Evolutionary conservation across 2,113 vertebrate genomes (phyloP).

Genomic region (Cheilinus undulatus): DNA sequence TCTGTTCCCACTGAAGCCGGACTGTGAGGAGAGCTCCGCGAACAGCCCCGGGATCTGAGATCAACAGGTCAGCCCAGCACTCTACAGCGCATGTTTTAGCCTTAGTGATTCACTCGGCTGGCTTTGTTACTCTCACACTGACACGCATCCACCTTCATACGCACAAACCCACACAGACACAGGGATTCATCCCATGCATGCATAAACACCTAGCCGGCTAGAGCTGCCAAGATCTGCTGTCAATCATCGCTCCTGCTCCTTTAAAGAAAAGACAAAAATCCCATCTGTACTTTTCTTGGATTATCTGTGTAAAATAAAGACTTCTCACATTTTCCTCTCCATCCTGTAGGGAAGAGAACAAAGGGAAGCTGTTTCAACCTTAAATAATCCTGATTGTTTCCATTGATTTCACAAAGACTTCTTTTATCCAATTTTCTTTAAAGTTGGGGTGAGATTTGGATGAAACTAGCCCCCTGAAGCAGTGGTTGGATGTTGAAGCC

Average conservation of each 20-base stretch:
- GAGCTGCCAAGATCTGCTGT: slow-evolving; percentile 57
- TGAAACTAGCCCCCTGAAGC: slow-evolving; percentile 13
- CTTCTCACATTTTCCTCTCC: not conserved
- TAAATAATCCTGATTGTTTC: slow-evolving; percentile 20
- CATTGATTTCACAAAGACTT: slow-evolving; percentile 1
- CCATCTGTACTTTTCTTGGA: slow-evolving; percentile 12
- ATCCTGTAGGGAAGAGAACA: slow-evolving; percentile 1
- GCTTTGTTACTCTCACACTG: slow-evolving; percentile 36
- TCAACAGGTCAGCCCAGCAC: slow-evolving; percentile 41
- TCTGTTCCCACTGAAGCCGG: slow-evolving; percentile 37
- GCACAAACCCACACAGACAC: slow-evolving; percentile 60
- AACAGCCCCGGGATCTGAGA: slow-evolving; percentile 62
- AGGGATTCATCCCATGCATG: slow-evolving; percentile 62
- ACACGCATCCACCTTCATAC: slow-evolving; percentile 54
- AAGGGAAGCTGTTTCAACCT: not conserved
- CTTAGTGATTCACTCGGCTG: slow-evolving; percentile 64
- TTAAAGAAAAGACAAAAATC: slow-evolving; percentile 33
- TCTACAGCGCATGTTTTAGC: slow-evolving; percentile 34
- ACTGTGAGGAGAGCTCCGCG: slow-evolving; percentile 42
- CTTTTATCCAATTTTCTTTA: slow-evolving; percentile 17
- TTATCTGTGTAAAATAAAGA: slow-evolving; percentile 8
- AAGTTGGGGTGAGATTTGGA: slow-evolving; percentile 18
- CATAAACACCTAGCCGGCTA: slow-evolving; percentile 59
- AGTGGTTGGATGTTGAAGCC: slow-evolving; percentile 11
- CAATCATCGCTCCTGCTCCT: slow-evolving; percentile 50